Conservation (phyloP, 2,888 invertebrate genomes). For the Amiota mariae region DNA sequence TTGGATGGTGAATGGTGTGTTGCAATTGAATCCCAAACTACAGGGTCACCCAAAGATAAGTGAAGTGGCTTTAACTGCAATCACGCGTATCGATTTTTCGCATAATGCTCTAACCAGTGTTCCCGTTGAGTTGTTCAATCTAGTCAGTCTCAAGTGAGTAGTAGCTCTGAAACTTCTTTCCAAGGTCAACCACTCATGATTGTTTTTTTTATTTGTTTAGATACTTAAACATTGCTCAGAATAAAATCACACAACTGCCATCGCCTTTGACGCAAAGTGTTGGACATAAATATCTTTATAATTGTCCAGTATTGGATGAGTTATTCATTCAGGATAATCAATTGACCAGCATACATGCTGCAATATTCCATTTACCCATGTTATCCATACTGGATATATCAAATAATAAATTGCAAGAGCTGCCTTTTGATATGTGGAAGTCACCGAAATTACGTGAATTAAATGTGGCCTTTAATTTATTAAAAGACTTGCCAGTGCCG, state of each 20-base stretch:
- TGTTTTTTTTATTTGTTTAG: slow-evolving; percentile 63
- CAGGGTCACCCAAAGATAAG: slow-evolving; percentile 80
- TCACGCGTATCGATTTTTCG: slow-evolving; percentile 94
- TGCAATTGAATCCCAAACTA: slow-evolving; percentile 88
- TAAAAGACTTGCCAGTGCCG: slow-evolving; percentile 82
- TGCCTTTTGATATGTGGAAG: slow-evolving; percentile 90
- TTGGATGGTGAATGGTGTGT: slow-evolving; percentile 89
- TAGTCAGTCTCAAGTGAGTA: slow-evolving; percentile 83
- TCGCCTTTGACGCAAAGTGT: slow-evolving; percentile 67
- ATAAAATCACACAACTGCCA: slow-evolving; percentile 87
- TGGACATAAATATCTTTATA: slow-evolving; percentile 72
- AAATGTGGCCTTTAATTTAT: slow-evolving; percentile 90
- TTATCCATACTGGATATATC: slow-evolving; percentile 91
- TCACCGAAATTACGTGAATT: slow-evolving; percentile 90
- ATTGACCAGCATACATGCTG: slow-evolving; percentile 85
- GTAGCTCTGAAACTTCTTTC: slow-evolving; percentile 32
- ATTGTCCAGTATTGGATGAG: slow-evolving; percentile 89
- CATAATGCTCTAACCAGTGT: slow-evolving; percentile 87
- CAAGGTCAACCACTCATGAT: neutral
- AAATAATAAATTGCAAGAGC: slow-evolving; percentile 89
- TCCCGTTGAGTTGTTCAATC: slow-evolving; percentile 87
- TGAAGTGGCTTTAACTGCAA: slow-evolving; percentile 86
- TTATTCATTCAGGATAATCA: slow-evolving; percentile 94
- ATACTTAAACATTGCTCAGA: slow-evolving; percentile 90
- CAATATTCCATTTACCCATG: slow-evolving; percentile 86